These are phyloP conservation scores for Oedothorax gibbosus DNA, from an alignment of 1,140 invertebrate genomes.

Conservation along the genomic window DNA sequence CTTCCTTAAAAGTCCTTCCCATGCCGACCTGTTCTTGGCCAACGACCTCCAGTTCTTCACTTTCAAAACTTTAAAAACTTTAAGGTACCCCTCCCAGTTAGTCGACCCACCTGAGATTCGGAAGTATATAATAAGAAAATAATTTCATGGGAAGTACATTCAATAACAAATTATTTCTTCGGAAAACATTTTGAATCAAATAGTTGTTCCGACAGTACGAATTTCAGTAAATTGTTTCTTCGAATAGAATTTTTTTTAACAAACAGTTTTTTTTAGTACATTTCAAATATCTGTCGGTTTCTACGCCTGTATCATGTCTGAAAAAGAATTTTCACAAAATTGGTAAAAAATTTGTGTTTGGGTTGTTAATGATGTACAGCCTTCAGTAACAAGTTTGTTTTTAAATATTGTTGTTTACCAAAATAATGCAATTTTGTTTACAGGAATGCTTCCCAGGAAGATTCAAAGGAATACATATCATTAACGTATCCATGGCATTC, in stretches of 20 bases:
- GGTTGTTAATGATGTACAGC: background rate
- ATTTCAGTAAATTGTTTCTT: too few species aligned
- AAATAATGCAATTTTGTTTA: background rate
- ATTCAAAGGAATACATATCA: slow-evolving; percentile 88
- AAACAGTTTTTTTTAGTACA: background rate
- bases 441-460: slow-evolving; percentile 66
- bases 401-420: background rate
- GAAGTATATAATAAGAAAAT: too few species aligned
- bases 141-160: too few species aligned
- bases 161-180: too few species aligned
- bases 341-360: background rate
- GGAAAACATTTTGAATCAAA: too few species aligned
- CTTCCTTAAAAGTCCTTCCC: too few species aligned
- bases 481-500: slow-evolving; percentile 88
- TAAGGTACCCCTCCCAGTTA: too few species aligned
- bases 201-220: too few species aligned
- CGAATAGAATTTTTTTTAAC: background rate
- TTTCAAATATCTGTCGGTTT: background rate
- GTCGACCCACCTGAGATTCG: too few species aligned
- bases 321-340: background rate
- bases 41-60: too few species aligned
- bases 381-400: background rate
- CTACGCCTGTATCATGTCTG: background rate
- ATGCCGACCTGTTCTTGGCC: too few species aligned
- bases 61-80: too few species aligned